Percentiles rank a stretch among this genome's conserved stretches.
Evolutionary conservation across 2,888 invertebrate species (phyloP).

Genomic region (Fissipunctia ypsillon): DNA sequence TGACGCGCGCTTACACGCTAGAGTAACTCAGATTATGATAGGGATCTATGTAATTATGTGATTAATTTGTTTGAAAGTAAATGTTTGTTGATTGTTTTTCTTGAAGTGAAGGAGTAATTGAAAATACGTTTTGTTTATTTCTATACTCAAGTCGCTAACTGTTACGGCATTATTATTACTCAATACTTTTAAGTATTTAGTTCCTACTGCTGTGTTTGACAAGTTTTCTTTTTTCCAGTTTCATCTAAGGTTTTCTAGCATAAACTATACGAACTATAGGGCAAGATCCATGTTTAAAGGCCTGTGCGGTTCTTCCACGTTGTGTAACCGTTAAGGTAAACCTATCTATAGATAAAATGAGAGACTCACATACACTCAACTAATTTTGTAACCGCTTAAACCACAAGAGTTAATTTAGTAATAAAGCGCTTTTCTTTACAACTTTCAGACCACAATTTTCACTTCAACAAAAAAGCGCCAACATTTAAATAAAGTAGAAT

Average conservation of each 20-base stretch:
- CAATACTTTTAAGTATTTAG: too few relatives aligned
- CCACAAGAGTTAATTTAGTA: neutral
- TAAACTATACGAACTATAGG: too few relatives aligned
- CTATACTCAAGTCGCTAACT: too few relatives aligned
- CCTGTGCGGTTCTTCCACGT: too few relatives aligned
- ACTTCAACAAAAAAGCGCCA: conserved; percentile 5
- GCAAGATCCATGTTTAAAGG: too few relatives aligned
- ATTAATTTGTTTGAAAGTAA: conserved; percentile 52
- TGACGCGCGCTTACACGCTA: conserved; percentile 47
- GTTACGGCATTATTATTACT: too few relatives aligned
- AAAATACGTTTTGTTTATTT: neutral
- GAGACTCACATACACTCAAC: too few relatives aligned
- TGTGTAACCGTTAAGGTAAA: too few relatives aligned
- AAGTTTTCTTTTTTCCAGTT: too few relatives aligned
- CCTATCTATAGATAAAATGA: too few relatives aligned
- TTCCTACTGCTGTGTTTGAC: too few relatives aligned
- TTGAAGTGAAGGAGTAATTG: conserved; percentile 14
- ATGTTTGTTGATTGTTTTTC: conserved; percentile 26
- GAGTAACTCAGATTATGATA: conserved; percentile 50
- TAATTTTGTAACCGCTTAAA: neutral
- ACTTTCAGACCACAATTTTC: conserved; percentile 2
- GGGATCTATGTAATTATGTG: conserved; percentile 54
- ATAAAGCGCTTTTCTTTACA: neutral
- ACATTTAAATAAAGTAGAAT: neutral
- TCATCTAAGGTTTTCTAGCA: too few relatives aligned